These are phyloP conservation scores for Sinonovacula constricta DNA, from an alignment of 1,140 invertebrate genomes.

Conservation along the genomic window DNA sequence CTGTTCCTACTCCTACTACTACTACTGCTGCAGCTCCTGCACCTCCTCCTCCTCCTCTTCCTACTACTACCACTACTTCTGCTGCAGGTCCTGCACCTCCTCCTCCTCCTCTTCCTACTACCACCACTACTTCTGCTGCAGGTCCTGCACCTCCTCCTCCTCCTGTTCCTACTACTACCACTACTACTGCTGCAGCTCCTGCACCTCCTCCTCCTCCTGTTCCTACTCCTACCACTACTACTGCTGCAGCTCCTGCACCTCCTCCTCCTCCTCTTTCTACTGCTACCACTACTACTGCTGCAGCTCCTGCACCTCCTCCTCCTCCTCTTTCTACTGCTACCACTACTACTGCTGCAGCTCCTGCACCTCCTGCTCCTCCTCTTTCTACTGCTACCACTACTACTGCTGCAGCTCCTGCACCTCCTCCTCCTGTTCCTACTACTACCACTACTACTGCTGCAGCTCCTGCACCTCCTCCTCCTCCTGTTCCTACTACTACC, in stretches of 20 bases:
- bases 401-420: background rate
- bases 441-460: background rate
- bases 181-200: background rate
- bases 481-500: no score
- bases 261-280: background rate
- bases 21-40: background rate
- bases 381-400: no score
- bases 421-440: no score
- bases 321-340: background rate
- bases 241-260: background rate
- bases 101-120: background rate
- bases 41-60: background rate
- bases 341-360: no score
- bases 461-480: background rate
- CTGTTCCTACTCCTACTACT: no score
- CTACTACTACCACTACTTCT: no score
- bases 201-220: background rate
- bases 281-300: background rate
- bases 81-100: background rate
- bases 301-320: background rate
- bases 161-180: no score
- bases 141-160: background rate
- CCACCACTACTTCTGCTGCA: background rate
- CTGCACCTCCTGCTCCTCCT: no score
- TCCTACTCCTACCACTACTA: constrained; percentile 2